Percentiles rank a stretch among this genome's conserved stretches.
These are phyloP conservation scores for Eupithecia centaureata DNA, from an alignment of 2,888 invertebrate genomes.

Conservation along the genomic window DNA sequence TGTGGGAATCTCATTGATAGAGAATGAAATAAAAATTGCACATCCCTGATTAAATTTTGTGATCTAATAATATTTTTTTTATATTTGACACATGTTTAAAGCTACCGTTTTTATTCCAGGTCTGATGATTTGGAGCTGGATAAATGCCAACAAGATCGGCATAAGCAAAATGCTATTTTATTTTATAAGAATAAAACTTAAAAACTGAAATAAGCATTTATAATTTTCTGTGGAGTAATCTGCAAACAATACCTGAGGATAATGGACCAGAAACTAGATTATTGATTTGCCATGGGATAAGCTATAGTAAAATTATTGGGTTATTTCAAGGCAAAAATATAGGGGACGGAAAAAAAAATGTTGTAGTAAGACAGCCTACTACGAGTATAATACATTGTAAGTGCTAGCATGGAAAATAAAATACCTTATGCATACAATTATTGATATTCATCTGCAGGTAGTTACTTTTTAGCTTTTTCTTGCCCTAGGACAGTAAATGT, in stretches of 20 bases:
- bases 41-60: constrained; percentile 61
- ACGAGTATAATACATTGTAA: no score
- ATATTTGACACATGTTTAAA: neutral
- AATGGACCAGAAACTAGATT: neutral
- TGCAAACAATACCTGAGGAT: neutral
- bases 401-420: no score
- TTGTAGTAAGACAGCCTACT: neutral
- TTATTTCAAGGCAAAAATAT: neutral
- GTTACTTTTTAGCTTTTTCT: no score
- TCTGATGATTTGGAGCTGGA: constrained; percentile 99
- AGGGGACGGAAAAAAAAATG: neutral
- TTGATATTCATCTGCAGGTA: no score
- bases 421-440: no score
- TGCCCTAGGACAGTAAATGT: no score
- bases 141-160: constrained; percentile 98
- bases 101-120: constrained; percentile 78
- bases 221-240: constrained; percentile 1
- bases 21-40: constrained; percentile 77
- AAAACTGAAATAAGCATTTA: constrained; percentile 18
- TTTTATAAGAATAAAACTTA: constrained; percentile 41
- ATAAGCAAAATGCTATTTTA: constrained; percentile 84
- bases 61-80: neutral
- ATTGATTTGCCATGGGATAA: neutral
- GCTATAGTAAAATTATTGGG: neutral
- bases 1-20: constrained; percentile 84